Evolutionary conservation across 2,797 vertebrate genomes (phyloP).

Genomic region (Saxicola maurus): DNA sequence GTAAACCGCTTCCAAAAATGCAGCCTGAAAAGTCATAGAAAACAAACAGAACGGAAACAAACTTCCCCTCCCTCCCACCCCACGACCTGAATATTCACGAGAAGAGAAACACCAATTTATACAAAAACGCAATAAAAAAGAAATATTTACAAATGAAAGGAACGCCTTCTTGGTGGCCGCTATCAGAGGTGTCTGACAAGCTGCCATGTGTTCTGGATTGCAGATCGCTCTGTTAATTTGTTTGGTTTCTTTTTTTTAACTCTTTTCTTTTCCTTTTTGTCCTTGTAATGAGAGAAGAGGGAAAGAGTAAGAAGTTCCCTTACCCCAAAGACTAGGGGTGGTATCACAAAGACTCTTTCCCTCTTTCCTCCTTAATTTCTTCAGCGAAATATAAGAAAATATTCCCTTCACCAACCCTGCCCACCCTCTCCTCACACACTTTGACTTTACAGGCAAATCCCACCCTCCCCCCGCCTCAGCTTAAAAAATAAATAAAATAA

Average conservation of each 20-base stretch:
- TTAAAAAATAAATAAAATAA: constrained; percentile 69
- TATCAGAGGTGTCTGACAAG: constrained; percentile 54
- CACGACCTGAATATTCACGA: constrained; percentile 75
- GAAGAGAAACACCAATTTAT: constrained; percentile 77
- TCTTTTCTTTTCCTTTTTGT: constrained; percentile 17
- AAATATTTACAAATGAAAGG: constrained; percentile 81
- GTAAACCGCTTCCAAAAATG: constrained; percentile 60
- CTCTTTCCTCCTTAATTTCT: constrained; percentile 51
- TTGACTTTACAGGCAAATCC: constrained; percentile 31
- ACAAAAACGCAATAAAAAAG: constrained; percentile 79
- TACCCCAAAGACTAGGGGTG: constrained; percentile 9
- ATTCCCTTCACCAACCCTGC: constrained; percentile 39
- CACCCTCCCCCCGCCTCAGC: constrained; percentile 20
- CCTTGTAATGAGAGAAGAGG: constrained; percentile 60
- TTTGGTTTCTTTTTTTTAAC: constrained; percentile 55
- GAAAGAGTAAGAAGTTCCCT: constrained; percentile 39
- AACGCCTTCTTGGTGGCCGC: constrained; percentile 68
- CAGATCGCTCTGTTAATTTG: constrained; percentile 71
- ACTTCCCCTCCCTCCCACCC: constrained; percentile 64
- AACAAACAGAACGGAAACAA: constrained; percentile 67
- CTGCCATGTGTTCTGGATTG: constrained; percentile 72
- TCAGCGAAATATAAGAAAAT: constrained; percentile 57
- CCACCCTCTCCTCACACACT: constrained; percentile 20
- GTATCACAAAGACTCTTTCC: constrained; percentile 47
- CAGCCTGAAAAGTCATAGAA: constrained; percentile 62